These are phyloP conservation scores for Malurus elegans DNA, from an alignment of 2,113 vertebrate genomes.

Conservation along the genomic window DNA sequence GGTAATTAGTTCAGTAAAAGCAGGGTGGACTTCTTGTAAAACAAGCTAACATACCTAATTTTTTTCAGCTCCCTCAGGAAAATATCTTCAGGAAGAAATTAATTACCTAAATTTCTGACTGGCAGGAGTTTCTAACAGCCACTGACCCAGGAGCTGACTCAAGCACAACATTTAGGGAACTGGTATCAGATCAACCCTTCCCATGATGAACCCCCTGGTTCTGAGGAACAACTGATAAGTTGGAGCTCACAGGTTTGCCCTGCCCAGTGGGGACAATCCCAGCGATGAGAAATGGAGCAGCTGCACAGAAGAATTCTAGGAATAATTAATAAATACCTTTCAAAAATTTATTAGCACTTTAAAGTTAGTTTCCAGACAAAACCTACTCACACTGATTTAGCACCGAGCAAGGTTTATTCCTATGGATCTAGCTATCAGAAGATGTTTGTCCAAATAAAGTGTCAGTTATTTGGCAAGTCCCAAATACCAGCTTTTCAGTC, in stretches of 20 bases:
- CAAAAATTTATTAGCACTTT: not conserved
- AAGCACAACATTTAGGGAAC: not conserved
- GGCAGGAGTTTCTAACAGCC: not conserved
- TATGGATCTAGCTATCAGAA: not conserved
- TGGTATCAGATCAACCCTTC: not conserved
- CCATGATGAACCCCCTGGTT: not conserved
- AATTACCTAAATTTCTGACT: not conserved
- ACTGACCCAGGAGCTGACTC: not conserved
- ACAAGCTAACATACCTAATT: not conserved
- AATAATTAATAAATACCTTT: not conserved
- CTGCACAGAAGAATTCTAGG: not conserved
- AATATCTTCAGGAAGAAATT: not conserved
- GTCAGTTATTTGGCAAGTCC: not conserved
- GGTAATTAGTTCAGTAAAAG: not conserved
- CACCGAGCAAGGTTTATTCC: not conserved
- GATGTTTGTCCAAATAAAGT: not conserved
- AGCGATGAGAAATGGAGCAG: not conserved
- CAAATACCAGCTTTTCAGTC: not conserved
- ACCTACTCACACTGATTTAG: not conserved
- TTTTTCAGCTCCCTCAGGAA: not conserved
- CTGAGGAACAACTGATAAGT: not conserved
- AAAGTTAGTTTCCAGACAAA: not conserved
- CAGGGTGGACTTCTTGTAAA: not conserved
- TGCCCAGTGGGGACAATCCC: not conserved
- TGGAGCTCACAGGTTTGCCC: not conserved